phyloP scores from a whole-genome alignment of 2,797 vertebrate species.

The Anabas testudineus region DNA sequence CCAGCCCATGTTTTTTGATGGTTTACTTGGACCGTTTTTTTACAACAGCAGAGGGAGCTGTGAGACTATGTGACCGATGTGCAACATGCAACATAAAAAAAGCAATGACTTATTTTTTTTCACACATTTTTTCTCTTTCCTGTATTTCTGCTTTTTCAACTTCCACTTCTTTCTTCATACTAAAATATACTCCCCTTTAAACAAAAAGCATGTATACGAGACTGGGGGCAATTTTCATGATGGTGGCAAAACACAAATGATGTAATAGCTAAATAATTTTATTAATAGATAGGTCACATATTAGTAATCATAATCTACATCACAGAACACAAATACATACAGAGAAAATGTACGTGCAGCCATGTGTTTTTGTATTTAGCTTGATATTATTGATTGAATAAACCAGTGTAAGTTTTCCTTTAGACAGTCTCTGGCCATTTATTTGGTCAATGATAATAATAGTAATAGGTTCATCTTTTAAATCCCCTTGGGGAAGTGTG shows the following conservation, averaged over 20 bases:
- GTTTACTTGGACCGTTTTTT: not conserved
- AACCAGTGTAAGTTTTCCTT: too few relatives aligned
- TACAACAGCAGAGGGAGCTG: slow-evolving; percentile 57
- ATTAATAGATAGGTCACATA: too few relatives aligned
- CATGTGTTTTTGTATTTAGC: too few relatives aligned
- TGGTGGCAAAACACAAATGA: too few relatives aligned
- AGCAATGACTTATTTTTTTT: not conserved
- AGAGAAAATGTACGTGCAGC: too few relatives aligned
- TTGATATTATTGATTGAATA: too few relatives aligned
- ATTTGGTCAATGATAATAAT: too few relatives aligned
- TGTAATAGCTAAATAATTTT: too few relatives aligned
- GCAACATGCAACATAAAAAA: not conserved
- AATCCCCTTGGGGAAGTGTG: too few relatives aligned
- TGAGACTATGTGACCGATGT: not conserved
- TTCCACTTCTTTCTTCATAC: not conserved
- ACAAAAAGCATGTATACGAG: not conserved
- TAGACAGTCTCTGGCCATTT: not conserved
- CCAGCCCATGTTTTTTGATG: not conserved
- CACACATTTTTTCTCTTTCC: not conserved
- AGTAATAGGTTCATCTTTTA: too few relatives aligned
- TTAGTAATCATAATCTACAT: too few relatives aligned
- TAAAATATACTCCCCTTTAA: not conserved
- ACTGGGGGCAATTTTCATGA: not conserved
- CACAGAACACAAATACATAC: too few relatives aligned
- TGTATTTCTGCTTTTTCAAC: not conserved